Base-by-base conservation (phyloP, 2,113 vertebrate genomes). In the Stigmatopora nigra region DNA sequence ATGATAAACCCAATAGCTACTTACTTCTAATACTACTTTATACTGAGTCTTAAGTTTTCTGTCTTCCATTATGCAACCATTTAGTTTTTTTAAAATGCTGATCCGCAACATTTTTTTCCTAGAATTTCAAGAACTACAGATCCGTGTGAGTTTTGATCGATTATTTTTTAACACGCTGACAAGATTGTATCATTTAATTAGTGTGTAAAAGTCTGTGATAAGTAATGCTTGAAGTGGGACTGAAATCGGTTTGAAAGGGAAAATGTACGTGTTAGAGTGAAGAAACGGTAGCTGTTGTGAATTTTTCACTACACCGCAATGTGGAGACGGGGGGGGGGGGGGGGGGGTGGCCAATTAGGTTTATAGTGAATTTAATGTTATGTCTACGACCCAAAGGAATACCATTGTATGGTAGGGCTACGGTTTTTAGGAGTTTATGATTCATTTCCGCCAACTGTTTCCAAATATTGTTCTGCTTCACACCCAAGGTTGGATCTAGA, bases 381-480 rank as follows among this genome's bases (percentile, higher is more conserved):
- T 91, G 89, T 88, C 89, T 92, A 68, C 78, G 80, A 81, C 75
- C 61, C 74, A 17, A 64, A 82, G 72, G 86, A 90, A 81, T 89
- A 84, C 69, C 53, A 67, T 90, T 90, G 83, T 87, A 85, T 78
- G 3, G 76, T 66, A 77, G 64, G 63, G 68, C 64, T 38, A 25
- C 58, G 59, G 47, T 64, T 77, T 71, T 77, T 67, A 57, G 44
- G 51, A 20, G 15, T 65, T 61, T 65, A 67, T 64, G 25, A 44
- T 47, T 73, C 61, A 48, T 51, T 36, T 17, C 16, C 61, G 31
- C 51, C 35, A 12, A 47, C 41, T 61, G 0, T 64, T 61, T 69
- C 55, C 35, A 20, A 19, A 31, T 10, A 62, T 67, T 69, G 45
- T n/a, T 60, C 22, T 2, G 60, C 49, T 63, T 53, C 48, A 63